Percentiles rank a stretch among this genome's conserved stretches.
Conservation (phyloP, 1,140 invertebrate genomes). For the Capitella teleta region DNA sequence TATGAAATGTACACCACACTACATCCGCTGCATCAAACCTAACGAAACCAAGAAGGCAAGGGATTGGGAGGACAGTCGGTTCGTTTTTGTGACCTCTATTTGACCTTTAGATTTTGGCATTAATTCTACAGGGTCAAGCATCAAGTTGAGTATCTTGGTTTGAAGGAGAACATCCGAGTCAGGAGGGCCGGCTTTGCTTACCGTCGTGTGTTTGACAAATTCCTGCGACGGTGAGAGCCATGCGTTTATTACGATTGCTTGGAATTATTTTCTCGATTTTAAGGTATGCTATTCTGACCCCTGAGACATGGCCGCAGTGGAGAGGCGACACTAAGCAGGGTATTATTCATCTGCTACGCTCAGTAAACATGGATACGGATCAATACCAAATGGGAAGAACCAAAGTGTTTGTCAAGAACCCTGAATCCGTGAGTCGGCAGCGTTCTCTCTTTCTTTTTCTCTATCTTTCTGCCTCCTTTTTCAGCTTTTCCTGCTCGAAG, state of each 20-base stretch:
- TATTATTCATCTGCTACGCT: conserved; percentile 51
- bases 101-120: background rate
- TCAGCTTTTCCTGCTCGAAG: conserved; percentile 62
- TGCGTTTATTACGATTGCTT: too few species aligned
- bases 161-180: conserved; percentile 89
- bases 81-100: too few species aligned
- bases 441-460: background rate
- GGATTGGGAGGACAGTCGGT: conserved; percentile 57
- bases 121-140: conserved; percentile 58
- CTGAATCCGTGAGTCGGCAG: conserved; percentile 54
- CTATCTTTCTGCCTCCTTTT: conserved; percentile 17
- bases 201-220: conserved; percentile 80
- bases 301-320: conserved; percentile 59
- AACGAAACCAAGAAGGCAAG: conserved; percentile 63
- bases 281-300: conserved; percentile 59
- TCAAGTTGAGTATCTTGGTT: conserved; percentile 72
- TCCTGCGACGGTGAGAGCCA: conserved; percentile 63
- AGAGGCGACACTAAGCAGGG: conserved; percentile 50
- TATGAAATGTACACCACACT: conserved; percentile 60
- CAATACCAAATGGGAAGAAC: conserved; percentile 61
- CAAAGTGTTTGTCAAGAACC: conserved; percentile 67
- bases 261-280: too few species aligned
- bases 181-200: conserved; percentile 85
- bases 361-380: conserved; percentile 52
- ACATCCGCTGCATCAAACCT: conserved; percentile 63